Evolutionary conservation across 2,888 invertebrate species (phyloP).

Genomic region (Epinotia nisella): DNA sequence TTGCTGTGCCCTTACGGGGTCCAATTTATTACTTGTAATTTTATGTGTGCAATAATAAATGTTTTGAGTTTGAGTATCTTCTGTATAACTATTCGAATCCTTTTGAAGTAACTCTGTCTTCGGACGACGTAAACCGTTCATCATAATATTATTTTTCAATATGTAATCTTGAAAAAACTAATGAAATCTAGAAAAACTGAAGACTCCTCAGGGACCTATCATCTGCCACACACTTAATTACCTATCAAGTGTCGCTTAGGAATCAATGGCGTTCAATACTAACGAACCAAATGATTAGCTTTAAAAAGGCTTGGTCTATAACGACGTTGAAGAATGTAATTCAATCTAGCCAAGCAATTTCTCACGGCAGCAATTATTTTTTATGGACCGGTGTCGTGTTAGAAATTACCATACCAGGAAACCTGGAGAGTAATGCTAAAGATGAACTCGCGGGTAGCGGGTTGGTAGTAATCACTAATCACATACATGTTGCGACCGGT

Average conservation of each 20-base stretch:
- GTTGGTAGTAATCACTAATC: constrained; percentile 31
- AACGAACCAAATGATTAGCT: not conserved
- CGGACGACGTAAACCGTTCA: no score
- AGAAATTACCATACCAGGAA: constrained; percentile 34
- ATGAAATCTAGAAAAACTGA: no score
- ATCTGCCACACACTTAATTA: not conserved
- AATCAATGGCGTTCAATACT: not conserved
- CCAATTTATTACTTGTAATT: no score
- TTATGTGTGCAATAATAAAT: no score
- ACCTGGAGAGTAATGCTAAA: constrained; percentile 27
- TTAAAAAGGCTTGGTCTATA: not conserved
- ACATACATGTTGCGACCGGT: constrained; percentile 31
- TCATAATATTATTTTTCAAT: no score
- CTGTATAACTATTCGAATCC: no score
- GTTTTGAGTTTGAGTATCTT: no score
- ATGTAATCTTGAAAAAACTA: no score
- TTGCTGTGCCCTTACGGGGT: no score
- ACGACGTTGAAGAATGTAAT: constrained; percentile 16
- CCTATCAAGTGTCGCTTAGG: not conserved
- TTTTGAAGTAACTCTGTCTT: no score
- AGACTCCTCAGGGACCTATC: not conserved
- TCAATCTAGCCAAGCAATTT: constrained; percentile 23
- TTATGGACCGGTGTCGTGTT: constrained; percentile 30
- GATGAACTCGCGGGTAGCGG: constrained; percentile 35
- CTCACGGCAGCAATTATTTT: constrained; percentile 30